phyloP scores from a whole-genome alignment of 1,140 invertebrate genomes.

The Drosophila ogumai region DNA sequence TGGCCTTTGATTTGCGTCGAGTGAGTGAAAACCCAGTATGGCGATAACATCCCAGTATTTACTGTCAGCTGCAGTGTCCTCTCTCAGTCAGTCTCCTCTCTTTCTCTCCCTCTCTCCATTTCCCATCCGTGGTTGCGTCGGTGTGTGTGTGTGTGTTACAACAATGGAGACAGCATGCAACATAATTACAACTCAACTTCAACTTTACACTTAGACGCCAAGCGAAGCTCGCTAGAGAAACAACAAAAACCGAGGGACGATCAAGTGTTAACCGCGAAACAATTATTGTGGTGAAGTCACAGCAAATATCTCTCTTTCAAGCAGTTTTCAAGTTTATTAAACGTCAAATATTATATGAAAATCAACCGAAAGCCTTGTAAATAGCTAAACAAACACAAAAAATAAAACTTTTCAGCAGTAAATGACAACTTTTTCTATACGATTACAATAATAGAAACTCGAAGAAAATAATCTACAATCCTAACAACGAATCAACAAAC shows the following conservation, averaged over 20 bases:
- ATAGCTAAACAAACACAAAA: constrained; percentile 29
- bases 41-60: constrained; percentile 55
- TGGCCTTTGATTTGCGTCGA: constrained; percentile 29
- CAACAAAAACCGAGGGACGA: constrained; percentile 29
- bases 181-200: constrained; percentile 68
- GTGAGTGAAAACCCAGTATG: constrained; percentile 34
- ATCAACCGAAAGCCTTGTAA: constrained; percentile 52
- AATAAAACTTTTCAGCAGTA: constrained; percentile 15
- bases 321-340: constrained; percentile 43
- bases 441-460: constrained; percentile 21
- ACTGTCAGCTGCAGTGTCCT: constrained; percentile 44
- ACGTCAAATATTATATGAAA: constrained; percentile 7
- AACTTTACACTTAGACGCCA: constrained; percentile 57
- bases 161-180: constrained; percentile 59
- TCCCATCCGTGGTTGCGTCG: not conserved
- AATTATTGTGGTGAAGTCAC: constrained; percentile 6
- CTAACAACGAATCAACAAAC: constrained; percentile 76
- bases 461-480: constrained; percentile 26
- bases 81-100: not conserved
- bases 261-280: constrained; percentile 9
- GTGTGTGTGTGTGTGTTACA: constrained; percentile 30
- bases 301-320: constrained; percentile 7
- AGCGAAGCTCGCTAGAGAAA: constrained; percentile 61
- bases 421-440: constrained; percentile 43
- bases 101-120: not conserved